These are phyloP conservation scores for Proctacanthus coquilletti DNA, from an alignment of 1,140 invertebrate genomes.

Conservation along the genomic window DNA sequence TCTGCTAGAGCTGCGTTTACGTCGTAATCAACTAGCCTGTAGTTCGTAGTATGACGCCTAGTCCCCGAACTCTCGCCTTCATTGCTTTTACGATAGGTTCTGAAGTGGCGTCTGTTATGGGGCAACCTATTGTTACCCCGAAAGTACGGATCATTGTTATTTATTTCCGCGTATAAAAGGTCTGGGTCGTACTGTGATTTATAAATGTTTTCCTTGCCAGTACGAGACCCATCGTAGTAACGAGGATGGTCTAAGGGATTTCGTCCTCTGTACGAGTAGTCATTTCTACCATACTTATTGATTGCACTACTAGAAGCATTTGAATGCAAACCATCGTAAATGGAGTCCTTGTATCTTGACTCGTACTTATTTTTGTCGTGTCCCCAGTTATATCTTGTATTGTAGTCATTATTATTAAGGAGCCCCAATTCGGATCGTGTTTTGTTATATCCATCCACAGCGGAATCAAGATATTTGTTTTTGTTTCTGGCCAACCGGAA, in stretches of 20 bases:
- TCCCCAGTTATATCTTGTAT: no score
- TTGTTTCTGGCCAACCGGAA: constrained; percentile 14
- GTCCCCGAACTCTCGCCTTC: not conserved
- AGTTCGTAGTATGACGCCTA: constrained; percentile 2
- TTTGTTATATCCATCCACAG: constrained; percentile 14
- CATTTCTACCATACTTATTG: constrained; percentile 7
- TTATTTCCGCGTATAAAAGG: constrained; percentile 7
- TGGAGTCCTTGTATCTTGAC: constrained; percentile 10
- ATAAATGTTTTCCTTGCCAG: constrained; percentile 8
- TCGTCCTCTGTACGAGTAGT: constrained; percentile 1
- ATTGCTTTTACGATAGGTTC: not conserved
- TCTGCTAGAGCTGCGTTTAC: no score
- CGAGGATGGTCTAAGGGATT: constrained; percentile 2
- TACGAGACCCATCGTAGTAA: constrained; percentile 10
- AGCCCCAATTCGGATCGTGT: not conserved
- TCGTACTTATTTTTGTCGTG: constrained; percentile 18
- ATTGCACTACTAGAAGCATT: constrained; percentile 7
- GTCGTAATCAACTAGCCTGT: no score
- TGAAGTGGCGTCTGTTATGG: not conserved
- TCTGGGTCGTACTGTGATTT: constrained; percentile 10
- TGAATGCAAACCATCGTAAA: not conserved
- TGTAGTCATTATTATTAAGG: not conserved
- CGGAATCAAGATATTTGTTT: constrained; percentile 11
- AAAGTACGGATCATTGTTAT: constrained; percentile 3
- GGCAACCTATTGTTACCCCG: not conserved